These are phyloP conservation scores for Bedellia somnulentella DNA, from an alignment of 2,888 invertebrate genomes.

Conservation along the genomic window DNA sequence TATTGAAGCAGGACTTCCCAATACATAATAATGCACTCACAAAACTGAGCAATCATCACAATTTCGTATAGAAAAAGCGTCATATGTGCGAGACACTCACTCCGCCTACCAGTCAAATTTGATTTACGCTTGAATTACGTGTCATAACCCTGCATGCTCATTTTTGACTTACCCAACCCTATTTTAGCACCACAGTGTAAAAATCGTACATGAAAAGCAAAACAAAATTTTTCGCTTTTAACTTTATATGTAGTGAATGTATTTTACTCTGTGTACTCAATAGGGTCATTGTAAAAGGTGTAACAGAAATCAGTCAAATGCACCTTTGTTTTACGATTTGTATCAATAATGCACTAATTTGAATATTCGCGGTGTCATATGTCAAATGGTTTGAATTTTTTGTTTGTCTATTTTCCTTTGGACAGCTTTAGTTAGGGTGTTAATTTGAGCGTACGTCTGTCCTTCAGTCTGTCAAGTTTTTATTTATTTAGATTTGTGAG, in stretches of 20 bases:
- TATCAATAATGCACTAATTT: constrained; percentile 60
- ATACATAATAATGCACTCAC: constrained; percentile 46
- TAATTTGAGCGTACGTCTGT: constrained; percentile 9
- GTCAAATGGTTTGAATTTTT: constrained; percentile 59
- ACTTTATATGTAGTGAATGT: constrained; percentile 2
- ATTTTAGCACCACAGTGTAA: constrained; percentile 17
- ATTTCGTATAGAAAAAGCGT: constrained; percentile 36
- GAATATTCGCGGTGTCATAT: constrained; percentile 62
- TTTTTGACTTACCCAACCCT: constrained; percentile 18
- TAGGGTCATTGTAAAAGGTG: constrained; percentile 15
- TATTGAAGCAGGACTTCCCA: constrained; percentile 22
- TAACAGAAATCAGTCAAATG: constrained; percentile 44
- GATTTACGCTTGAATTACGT: constrained; percentile 60
- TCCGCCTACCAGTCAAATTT: constrained; percentile 58
- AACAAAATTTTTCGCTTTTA: too few relatives aligned
- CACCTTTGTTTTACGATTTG: constrained; percentile 27
- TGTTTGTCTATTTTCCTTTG: constrained; percentile 29
- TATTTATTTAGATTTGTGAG: constrained; percentile 1
- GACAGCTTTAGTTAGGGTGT: neutral
- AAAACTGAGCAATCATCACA: constrained; percentile 29
- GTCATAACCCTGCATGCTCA: constrained; percentile 42
- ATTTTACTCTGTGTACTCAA: constrained; percentile 18
- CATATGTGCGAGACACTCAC: constrained; percentile 51
- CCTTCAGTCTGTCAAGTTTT: constrained; percentile 8
- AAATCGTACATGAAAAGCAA: constrained; percentile 7